A percentile compares a stretch with the other conserved stretches of the same genome.
Evolutionary conservation across 2,113 vertebrate species (phyloP).

Genomic region (Pan paniscus): DNA sequence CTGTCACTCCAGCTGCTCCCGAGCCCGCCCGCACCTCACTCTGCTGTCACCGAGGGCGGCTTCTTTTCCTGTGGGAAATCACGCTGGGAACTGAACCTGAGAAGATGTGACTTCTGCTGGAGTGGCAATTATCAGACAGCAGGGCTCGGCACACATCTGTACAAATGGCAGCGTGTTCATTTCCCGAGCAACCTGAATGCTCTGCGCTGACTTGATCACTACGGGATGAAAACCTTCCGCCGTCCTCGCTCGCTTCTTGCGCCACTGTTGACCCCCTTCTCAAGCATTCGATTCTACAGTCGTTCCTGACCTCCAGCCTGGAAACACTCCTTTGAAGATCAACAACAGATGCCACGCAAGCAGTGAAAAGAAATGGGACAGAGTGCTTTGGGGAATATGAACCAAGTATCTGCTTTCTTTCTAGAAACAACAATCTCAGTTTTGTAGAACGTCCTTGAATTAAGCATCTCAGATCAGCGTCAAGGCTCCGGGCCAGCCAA

Average conservation of each 20-base stretch:
- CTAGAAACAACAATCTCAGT: neutral
- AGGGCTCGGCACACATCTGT: neutral
- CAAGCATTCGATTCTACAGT: neutral
- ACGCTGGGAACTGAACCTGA: neutral
- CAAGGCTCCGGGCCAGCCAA: neutral
- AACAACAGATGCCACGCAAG: neutral
- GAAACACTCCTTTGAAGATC: neutral
- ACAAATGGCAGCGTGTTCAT: neutral
- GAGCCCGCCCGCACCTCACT: neutral
- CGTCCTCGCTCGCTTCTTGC: neutral
- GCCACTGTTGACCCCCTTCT: neutral
- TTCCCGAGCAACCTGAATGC: neutral
- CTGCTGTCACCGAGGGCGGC: neutral
- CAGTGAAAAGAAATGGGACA: neutral
- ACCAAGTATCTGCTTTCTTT: neutral
- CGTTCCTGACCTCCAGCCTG: neutral
- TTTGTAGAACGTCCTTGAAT: neutral
- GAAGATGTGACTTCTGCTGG: neutral
- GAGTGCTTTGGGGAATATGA: neutral
- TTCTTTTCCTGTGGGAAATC: neutral
- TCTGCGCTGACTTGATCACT: neutral
- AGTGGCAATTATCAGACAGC: neutral
- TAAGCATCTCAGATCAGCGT: neutral
- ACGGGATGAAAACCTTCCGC: neutral
- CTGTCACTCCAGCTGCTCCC: neutral